These are phyloP conservation scores for Anomalospiza imberbis DNA, from an alignment of 2,797 vertebrate species.

Conservation along the genomic window DNA sequence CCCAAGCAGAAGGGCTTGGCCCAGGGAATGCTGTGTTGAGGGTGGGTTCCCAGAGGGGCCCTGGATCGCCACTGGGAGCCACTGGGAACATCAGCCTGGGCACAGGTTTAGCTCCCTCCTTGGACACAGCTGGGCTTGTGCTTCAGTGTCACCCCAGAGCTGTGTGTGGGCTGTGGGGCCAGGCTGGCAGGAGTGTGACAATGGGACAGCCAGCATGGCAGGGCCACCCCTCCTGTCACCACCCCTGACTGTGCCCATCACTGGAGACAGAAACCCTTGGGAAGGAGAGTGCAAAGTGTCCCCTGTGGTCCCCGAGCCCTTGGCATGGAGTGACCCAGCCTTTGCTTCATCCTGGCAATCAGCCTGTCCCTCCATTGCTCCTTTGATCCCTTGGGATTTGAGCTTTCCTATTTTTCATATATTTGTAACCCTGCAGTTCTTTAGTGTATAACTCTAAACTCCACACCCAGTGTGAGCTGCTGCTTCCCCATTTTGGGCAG, in stretches of 20 bases:
- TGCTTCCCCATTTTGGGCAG: neutral
- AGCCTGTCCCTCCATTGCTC: neutral
- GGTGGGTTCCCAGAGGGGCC: neutral
- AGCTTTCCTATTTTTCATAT: fast-evolving
- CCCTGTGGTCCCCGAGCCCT: neutral
- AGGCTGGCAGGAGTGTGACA: neutral
- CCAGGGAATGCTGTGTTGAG: fast-evolving
- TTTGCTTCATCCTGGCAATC: neutral
- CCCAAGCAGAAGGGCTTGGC: neutral
- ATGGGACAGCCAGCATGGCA: fast-evolving
- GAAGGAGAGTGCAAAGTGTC: neutral
- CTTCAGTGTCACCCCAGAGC: neutral
- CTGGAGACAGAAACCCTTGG: neutral
- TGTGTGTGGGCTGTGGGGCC: fast-evolving
- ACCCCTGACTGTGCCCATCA: neutral
- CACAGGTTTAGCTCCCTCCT: neutral
- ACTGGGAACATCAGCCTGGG: neutral
- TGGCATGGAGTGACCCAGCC: neutral
- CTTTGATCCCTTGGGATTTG: fast-evolving
- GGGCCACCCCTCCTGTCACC: neutral
- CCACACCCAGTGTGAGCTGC: neutral
- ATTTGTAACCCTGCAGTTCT: neutral
- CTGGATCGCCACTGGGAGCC: neutral
- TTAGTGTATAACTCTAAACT: neutral
- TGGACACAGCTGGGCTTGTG: neutral